phyloP scores from a whole-genome alignment of 2,888 invertebrate species.

The Parasteatoda lunata region DNA sequence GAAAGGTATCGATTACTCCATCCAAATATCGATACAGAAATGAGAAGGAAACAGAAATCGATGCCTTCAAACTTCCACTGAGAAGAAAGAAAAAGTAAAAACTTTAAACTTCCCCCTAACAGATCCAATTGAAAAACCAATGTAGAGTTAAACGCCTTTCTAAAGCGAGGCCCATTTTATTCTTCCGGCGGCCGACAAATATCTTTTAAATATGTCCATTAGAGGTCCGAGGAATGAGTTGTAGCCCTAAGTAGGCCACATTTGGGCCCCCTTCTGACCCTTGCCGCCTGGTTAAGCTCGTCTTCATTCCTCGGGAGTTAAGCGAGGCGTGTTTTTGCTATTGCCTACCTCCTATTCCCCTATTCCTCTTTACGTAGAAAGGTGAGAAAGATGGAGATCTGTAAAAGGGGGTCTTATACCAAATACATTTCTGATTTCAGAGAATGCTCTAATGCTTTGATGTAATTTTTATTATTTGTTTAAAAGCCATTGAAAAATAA shows the following conservation, averaged over 20 bases:
- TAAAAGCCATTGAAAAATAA: too few relatives aligned
- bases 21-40: not conserved
- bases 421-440: not conserved
- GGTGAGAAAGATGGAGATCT: slow-evolving; percentile 36
- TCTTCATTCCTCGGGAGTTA: slow-evolving; percentile 49
- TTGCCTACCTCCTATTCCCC: slow-evolving; percentile 6
- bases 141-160: slow-evolving; percentile 47
- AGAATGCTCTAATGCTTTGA: too few relatives aligned
- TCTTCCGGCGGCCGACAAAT: slow-evolving; percentile 31
- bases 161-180: slow-evolving; percentile 17
- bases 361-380: slow-evolving; percentile 21
- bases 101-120: slow-evolving; percentile 7
- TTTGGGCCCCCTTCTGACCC: slow-evolving; percentile 29
- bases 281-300: slow-evolving; percentile 45
- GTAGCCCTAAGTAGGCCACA: slow-evolving; percentile 42
- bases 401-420: slow-evolving; percentile 10
- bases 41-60: slow-evolving; percentile 15
- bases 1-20: not conserved
- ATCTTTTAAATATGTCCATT: slow-evolving; percentile 66
- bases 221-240: slow-evolving; percentile 44
- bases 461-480: too few relatives aligned
- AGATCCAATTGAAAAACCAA: slow-evolving; percentile 46
- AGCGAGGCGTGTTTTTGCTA: slow-evolving; percentile 56
- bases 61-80: slow-evolving; percentile 5
- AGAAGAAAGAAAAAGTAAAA: slow-evolving; percentile 9